Base-by-base conservation (phyloP, 2,113 vertebrate species). In the Herpailurus yagouaroundi region DNA sequence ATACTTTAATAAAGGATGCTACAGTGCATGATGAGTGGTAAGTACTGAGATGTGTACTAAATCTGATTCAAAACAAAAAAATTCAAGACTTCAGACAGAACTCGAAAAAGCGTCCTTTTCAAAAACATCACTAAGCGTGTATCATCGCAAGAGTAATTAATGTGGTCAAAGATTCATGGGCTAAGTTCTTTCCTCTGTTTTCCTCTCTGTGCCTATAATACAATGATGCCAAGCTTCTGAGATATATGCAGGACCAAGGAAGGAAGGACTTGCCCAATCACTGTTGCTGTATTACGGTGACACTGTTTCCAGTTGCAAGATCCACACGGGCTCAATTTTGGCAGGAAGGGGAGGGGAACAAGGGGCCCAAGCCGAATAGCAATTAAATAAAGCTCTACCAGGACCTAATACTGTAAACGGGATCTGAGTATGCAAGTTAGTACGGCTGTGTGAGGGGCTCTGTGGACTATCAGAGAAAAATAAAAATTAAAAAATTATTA, bases 1-100 rank as follows among this genome's bases (percentile, higher is more conserved):
- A 4, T 18, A 9, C 52, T 4, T 13, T 27, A 21, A 21, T 13
- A 73, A 50, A 2, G n/a, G 7, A 27, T 1, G 0, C 4, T 36
- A 15, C 4, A 57, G n/a, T 50, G 33, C 10, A 18, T 3, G 3
- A 7, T 29, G 12, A 77, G 55, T 3, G 36, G 19, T 16, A 66
- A 7, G 3, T 4, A 38, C 86, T 76, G 21, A n/a, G 38, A 52
- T 31, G 7, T 0, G 11, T n/a, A 77, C 48, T 41, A 48, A 31
- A n/a, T 41, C 4, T 25, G 63, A 86, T 25, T 63, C n/a, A 73
- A 73, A 87, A 73, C 52, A 52, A 87, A 55, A 52, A 87, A 55
- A 87, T 71, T 48, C 38, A 31, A 41, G 66, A 15, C n/a, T 92
- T 85, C 55, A 73, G 66, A 74, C 63, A 63, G 71, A 86, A 63